phyloP scores from a whole-genome alignment of 2,113 vertebrate genomes.

The Phylloscopus whistleri region DNA sequence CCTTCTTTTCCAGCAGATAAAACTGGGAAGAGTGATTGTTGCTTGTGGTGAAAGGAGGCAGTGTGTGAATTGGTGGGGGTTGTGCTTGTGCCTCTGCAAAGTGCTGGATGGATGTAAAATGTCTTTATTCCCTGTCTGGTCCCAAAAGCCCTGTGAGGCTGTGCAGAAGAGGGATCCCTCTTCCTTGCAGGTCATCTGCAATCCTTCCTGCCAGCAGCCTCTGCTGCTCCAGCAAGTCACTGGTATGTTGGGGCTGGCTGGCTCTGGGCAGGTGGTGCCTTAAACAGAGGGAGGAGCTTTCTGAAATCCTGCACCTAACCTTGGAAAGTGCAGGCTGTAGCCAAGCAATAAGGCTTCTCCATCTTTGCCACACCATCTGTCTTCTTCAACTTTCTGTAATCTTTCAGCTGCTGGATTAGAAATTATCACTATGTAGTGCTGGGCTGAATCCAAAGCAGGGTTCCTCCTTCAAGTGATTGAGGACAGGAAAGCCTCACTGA shows the following conservation, averaged over 20 bases:
- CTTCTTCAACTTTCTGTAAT: slow-evolving; percentile 43
- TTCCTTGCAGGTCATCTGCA: neutral
- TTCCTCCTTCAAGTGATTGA: neutral
- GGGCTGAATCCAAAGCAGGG: neutral
- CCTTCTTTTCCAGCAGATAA: neutral
- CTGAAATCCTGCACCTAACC: slow-evolving; percentile 1
- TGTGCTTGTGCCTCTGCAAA: neutral
- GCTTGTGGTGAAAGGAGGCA: neutral
- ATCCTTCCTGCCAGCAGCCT: neutral
- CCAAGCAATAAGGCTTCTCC: slow-evolving; percentile 24
- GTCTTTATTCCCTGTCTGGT: neutral
- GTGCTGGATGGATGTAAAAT: neutral
- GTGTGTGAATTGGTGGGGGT: neutral
- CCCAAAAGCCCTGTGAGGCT: neutral
- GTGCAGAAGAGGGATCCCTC: neutral
- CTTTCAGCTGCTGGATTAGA: slow-evolving; percentile 43
- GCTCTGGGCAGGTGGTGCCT: neutral
- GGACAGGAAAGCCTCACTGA: neutral
- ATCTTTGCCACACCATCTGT: slow-evolving; percentile 49
- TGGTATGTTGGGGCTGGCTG: neutral
- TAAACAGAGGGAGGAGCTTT: neutral
- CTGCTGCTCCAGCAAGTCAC: neutral
- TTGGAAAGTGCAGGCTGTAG: neutral
- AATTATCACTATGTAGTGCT: neutral
- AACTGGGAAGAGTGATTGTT: neutral